Conservation (phyloP, 2,113 vertebrate species). For the Otocyon megalotis region DNA sequence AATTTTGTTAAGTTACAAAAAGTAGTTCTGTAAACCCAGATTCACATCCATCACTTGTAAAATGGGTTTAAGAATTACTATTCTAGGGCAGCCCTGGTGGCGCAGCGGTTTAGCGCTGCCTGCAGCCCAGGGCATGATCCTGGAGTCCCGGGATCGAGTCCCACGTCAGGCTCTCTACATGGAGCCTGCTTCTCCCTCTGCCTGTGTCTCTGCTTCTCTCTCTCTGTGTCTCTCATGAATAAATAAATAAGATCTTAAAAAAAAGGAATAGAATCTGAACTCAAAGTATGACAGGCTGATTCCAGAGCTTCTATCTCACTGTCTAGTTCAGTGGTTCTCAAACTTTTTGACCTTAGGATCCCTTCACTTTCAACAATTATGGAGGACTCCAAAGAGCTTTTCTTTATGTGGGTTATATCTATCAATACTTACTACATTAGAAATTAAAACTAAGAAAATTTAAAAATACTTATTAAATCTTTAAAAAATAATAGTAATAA, state of each 20-base stretch:
- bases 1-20: conserved; percentile 19
- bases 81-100: no score
- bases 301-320: neutral
- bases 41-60: conserved; percentile 7
- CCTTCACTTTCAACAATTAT: neutral
- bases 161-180: no score
- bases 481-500: conserved; percentile 39
- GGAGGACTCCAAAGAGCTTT: conserved; percentile 18
- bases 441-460: conserved; percentile 42
- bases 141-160: no score
- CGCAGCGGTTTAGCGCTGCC: no score
- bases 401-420: neutral
- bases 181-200: no score
- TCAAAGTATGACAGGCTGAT: neutral
- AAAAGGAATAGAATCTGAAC: neutral
- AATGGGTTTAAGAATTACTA: conserved; percentile 2
- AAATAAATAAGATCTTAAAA: no score
- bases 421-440: neutral
- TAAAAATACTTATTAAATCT: neutral
- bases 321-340: neutral
- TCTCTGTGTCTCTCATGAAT: no score
- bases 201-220: no score
- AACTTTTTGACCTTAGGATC: neutral
- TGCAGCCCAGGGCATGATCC: no score
- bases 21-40: conserved; percentile 38